Evolutionary conservation across 1,140 invertebrate genomes (phyloP).

Genomic region (Lepidurus couesii): DNA sequence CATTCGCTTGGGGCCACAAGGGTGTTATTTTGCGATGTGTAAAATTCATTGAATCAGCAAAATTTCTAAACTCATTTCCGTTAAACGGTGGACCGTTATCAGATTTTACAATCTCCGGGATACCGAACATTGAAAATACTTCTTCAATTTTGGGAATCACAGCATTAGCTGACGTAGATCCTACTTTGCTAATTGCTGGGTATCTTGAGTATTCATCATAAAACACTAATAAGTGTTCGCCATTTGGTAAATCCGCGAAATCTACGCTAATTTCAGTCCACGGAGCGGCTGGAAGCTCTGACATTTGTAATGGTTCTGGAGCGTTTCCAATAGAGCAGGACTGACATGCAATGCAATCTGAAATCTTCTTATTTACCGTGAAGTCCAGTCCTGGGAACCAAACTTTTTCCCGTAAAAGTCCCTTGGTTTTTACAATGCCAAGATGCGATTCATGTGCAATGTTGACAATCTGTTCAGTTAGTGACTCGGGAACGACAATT

Average conservation of each 20-base stretch:
- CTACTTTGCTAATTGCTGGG: conserved; percentile 28
- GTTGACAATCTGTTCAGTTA: conserved; percentile 36
- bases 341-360: conserved; percentile 40
- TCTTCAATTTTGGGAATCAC: conserved; percentile 28
- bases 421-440: conserved; percentile 40
- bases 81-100: conserved; percentile 39
- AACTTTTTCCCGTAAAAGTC: conserved; percentile 40
- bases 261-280: neutral
- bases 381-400: conserved; percentile 42
- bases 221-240: conserved; percentile 24
- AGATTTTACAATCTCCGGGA: conserved; percentile 34
- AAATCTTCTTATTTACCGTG: conserved; percentile 38
- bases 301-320: conserved; percentile 27
- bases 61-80: conserved; percentile 33
- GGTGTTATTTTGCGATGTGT: conserved; percentile 24
- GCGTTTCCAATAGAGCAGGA: conserved; percentile 25
- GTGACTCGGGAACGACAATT: conserved; percentile 37
- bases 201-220: conserved; percentile 33
- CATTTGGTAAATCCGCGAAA: conserved; percentile 27
- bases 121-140: conserved; percentile 34
- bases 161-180: neutral
- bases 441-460: conserved; percentile 38
- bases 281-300: conserved; percentile 25
- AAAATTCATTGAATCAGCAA: neutral
- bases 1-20: conserved; percentile 27